phyloP scores from a whole-genome alignment of 2,888 invertebrate species.

The Calameuta pallipes region DNA sequence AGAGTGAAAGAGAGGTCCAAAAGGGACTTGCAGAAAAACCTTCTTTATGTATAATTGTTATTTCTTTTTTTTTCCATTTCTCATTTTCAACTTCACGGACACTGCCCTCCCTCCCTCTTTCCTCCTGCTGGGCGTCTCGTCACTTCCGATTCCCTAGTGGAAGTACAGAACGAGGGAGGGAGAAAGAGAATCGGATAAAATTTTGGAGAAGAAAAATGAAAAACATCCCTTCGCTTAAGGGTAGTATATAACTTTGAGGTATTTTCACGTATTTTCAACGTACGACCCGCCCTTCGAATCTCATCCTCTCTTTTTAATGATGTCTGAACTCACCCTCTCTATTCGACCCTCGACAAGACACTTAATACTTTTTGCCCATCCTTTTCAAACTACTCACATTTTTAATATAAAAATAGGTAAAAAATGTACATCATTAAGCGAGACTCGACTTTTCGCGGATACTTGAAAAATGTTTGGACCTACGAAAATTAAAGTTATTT shows the following conservation, averaged over 20 bases:
- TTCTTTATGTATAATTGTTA: neutral
- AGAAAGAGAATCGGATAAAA: neutral
- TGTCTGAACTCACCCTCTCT: too few relatives aligned
- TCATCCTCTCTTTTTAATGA: too few relatives aligned
- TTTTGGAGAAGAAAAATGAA: neutral
- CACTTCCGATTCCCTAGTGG: neutral
- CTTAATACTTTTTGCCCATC: neutral
- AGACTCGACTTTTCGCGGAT: neutral
- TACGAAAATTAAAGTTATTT: neutral
- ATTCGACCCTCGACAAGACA: too few relatives aligned
- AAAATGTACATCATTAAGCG: neutral
- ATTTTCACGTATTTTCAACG: neutral
- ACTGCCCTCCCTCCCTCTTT: neutral
- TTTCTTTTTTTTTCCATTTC: neutral
- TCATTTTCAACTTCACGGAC: neutral
- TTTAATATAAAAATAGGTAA: neutral
- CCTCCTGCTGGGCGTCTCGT: neutral
- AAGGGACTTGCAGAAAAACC: neutral
- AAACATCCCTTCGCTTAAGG: too few relatives aligned
- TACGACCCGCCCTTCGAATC: neutral
- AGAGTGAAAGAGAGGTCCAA: neutral
- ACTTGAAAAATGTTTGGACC: neutral
- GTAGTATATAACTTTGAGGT: too few relatives aligned
- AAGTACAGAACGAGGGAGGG: neutral
- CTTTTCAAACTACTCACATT: neutral